Base-by-base conservation (phyloP, 2,113 vertebrate genomes). In the Promerops cafer region DNA sequence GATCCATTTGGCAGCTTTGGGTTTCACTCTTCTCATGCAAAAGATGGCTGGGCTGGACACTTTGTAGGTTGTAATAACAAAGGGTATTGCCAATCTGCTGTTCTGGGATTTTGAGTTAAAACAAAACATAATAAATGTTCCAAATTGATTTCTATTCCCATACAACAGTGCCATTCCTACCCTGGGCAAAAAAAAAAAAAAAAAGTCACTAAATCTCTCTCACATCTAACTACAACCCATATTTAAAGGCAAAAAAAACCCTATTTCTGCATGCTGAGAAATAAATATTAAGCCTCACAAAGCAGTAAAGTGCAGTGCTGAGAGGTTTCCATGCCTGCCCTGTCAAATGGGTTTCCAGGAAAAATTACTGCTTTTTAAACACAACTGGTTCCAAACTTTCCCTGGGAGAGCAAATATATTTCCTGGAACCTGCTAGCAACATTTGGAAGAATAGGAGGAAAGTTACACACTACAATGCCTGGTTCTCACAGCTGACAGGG, bases 281-380 rank as follows among this genome's bases (percentile, higher is more conserved):
- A 59, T 14, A 70, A 93, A 74, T 77, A 85, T 30, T 22, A 71
- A 33, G 42, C 42, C 61, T 75, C 26, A 79, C 70, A 84, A 70
- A 81, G 16, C 42, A 66, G 54, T 10, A 83, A 86, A 80, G 57
- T 39, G n/a, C 21, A 87, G 44, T 9, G 40, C 53, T 5, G 70
- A 83, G 75, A 10, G 71, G 53, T 83, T 94, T 79, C 52, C 72
- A 60, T 69, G 91, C 75, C 42, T 90, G 71, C 30, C 45, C 78
- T 71, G 47, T 70, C 80, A 83, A 71, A 85, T 10, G 64, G 56
- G 77, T 82, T 95, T 83, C 82, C 90, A 91, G 71, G 86, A 97
- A 91, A 86, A 96, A 90, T 39, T 71, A 66, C 54, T 85, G 90
- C 57, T 94, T 95, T 96, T 95, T 44, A 96, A 94, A 95, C 86